These are phyloP conservation scores for Ptychobarbus kaznakovi DNA, from an alignment of 2,797 vertebrate species.

Conservation along the genomic window DNA sequence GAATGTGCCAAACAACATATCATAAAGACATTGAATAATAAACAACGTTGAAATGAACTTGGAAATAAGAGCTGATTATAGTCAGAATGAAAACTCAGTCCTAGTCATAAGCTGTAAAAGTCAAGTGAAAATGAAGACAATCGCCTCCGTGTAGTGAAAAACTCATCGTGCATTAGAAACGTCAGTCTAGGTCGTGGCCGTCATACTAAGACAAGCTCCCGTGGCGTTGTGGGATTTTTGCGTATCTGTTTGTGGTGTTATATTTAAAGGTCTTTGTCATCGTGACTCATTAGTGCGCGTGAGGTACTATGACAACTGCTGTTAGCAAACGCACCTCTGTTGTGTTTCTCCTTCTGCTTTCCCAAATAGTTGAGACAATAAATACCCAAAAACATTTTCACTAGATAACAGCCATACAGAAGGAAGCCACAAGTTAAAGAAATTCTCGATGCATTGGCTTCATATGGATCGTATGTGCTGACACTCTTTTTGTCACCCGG, in stretches of 20 bases:
- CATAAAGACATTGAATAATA: constrained; percentile 11
- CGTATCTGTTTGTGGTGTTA: constrained; percentile 49
- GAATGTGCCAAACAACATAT: constrained; percentile 25
- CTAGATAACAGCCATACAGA: constrained; percentile 23
- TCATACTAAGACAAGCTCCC: constrained; percentile 69
- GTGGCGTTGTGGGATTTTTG: constrained; percentile 70
- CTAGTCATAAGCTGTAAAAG: constrained; percentile 1
- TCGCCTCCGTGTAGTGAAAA: constrained; percentile 2
- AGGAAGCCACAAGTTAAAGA: constrained; percentile 40
- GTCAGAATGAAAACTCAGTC: constrained; percentile 8
- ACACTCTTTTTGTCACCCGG: constrained; percentile 26
- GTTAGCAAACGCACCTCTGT: constrained; percentile 24
- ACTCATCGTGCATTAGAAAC: constrained; percentile 50
- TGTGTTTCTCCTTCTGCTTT: constrained; percentile 7
- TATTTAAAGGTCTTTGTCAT: constrained; percentile 58
- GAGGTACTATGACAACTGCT: constrained; percentile 33
- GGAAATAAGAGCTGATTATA: constrained; percentile 38
- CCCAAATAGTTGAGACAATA: neutral
- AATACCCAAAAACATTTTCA: neutral
- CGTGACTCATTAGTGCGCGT: constrained; percentile 23
- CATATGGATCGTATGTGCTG: constrained; percentile 55
- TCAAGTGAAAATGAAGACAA: constrained; percentile 14
- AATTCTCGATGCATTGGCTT: constrained; percentile 19
- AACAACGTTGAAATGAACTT: constrained; percentile 20
- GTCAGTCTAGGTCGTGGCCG: constrained; percentile 66